Evolutionary conservation across 2,888 invertebrate species (phyloP), one percentile per base, ranked within the genome.

Genomic region (Itoplectis maculator): DNA sequence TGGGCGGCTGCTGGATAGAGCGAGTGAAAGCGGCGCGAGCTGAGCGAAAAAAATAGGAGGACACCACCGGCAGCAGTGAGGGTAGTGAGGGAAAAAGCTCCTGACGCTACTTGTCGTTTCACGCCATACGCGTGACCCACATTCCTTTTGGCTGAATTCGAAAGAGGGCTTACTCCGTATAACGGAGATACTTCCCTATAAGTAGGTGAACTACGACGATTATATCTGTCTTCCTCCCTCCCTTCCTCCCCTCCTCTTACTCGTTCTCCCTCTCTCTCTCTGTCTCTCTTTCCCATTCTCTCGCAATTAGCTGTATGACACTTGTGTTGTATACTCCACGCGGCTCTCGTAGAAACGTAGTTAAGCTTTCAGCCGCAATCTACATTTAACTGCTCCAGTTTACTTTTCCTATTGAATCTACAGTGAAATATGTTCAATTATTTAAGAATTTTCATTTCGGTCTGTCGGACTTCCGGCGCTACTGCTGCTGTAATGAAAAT

Each of bases 221-320:
- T 82, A 79, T 72, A 79, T 82, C 76, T 76, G 76, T 76, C 76
- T 61, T 35, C 54, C 3, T 29, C 29, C 5, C 29, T 29, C 29
- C 5, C 3, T 29, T 29, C 5, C 29, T 29, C 29, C 5, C 5
- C 3, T 5, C 29, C 29, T n/a, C n/a, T n/a, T n/a, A n/a, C n/a
- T 76, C 76, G 51, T 35, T 61, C 3, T 29, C 29, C 5, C 29
- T 29, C 29, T 29, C 3, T 29, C 5, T 29, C 29, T 29, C 29
- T n/a, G n/a, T n/a, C n/a, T n/a, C 5, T 29, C 3, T 5, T 5
- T 5, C 76, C 73, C 79, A 75, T 82, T 82, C 79, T 82, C 66
- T 59, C 9, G 82, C 76, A 83, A 83, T 83, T 83, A 83, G 79
- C 77, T 69, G 73, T 70, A 80, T 77, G 77, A 65, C 77, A 73